Evolutionary conservation across 1,140 invertebrate genomes (phyloP).

Genomic region (Ceratoteleas bidentatus): DNA sequence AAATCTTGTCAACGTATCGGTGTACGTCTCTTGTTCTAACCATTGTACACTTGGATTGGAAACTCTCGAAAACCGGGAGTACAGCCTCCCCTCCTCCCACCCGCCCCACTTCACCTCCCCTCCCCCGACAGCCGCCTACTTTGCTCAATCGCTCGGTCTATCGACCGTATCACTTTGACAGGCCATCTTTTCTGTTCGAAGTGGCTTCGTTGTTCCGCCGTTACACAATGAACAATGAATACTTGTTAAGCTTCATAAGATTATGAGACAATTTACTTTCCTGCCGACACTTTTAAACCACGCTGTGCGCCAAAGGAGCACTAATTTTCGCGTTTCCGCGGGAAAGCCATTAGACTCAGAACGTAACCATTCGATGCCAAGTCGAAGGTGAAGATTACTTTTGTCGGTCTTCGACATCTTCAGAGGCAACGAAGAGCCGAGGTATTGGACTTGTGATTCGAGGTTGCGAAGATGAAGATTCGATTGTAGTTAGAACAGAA

Average conservation of each 20-base stretch:
- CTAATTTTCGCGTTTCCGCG: background rate
- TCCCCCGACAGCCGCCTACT: background rate
- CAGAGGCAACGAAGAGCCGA: too few relatives aligned
- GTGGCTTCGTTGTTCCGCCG: slow-evolving; percentile 25
- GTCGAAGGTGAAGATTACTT: too few relatives aligned
- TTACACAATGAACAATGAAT: slow-evolving; percentile 38
- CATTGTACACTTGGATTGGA: slow-evolving; percentile 65
- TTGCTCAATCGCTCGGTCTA: slow-evolving; percentile 29
- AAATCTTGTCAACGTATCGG: slow-evolving; percentile 55
- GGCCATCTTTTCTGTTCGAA: slow-evolving; percentile 29
- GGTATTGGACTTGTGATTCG: too few relatives aligned
- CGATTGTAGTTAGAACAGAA: too few relatives aligned
- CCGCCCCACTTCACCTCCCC: background rate
- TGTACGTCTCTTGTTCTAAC: slow-evolving; percentile 48
- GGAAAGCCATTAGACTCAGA: too few relatives aligned
- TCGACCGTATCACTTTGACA: slow-evolving; percentile 52
- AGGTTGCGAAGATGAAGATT: too few relatives aligned
- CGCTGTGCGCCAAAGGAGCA: background rate
- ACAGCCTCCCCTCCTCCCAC: background rate
- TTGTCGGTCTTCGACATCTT: too few relatives aligned
- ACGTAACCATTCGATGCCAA: too few relatives aligned
- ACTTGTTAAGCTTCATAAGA: slow-evolving; percentile 36
- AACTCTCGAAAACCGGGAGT: slow-evolving; percentile 23
- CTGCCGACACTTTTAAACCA: background rate
- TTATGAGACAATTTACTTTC: slow-evolving; percentile 33